Base-by-base conservation (phyloP, 1,140 invertebrate species). In the Oscheius sp. region DNA sequence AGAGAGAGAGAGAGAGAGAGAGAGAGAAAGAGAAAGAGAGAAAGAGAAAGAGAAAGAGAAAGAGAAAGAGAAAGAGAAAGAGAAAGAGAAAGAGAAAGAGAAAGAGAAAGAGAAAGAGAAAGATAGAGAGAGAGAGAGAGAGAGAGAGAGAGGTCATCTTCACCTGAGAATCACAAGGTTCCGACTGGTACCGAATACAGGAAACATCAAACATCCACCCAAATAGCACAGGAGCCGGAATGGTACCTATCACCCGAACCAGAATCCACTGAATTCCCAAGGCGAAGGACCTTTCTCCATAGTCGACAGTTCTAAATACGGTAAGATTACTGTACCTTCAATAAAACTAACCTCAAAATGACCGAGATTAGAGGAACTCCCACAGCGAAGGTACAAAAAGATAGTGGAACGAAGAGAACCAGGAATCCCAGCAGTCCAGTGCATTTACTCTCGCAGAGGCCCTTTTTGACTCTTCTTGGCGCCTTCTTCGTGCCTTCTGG, bases 131-230 rank as follows among this genome's bases (percentile, higher is more conserved):
- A n/a, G n/a, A n/a, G n/a, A n/a, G n/a, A n/a, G n/a, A n/a, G n/a
- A n/a, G n/a, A n/a, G n/a, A n/a, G n/a, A n/a, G n/a, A n/a, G n/a
- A n/a, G n/a, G n/a, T n/a, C n/a, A n/a, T n/a, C n/a, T n/a, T 32
- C 52, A 75, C 73, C 67, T 73, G 77, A 23, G 79, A 79, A 23
- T 75, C 77, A 65, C 81, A 83, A 15, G 80, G 77, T 42, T 83
- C 82, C 20, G 74, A 68, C 71, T 83, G 82, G 46, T 79, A 82
- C 42, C 72, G 59, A n/a, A 83, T 81, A 45, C 82, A 83, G 3
- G 82, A 83, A n/a, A 83, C 82, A 67, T 83, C 82, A 46, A 83
- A 83, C 45, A 83, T 79, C 82, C 82, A 83, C 10, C 82, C 82
- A 42, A 84, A 84, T 2, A 83, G 62, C n/a, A 84, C 82, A 3